Conservation (phyloP, 2,888 invertebrate genomes). For the Allacma fusca region DNA sequence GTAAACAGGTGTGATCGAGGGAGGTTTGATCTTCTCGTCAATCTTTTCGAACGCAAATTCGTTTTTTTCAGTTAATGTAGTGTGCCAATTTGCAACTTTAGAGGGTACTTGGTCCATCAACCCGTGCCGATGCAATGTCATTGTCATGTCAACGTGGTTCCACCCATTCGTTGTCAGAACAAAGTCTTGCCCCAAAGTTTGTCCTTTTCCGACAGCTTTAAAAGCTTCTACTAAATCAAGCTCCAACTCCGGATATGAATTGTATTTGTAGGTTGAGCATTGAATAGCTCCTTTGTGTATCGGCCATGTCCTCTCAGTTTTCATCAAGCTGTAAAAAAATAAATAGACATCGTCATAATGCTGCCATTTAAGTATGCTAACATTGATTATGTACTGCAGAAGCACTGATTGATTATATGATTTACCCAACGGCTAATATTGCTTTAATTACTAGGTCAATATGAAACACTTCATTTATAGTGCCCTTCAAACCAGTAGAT, state of each 20-base stretch:
- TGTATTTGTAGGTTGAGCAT: constrained; percentile 7
- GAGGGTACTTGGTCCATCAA: not conserved
- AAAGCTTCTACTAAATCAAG: not conserved
- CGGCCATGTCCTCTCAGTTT: not conserved
- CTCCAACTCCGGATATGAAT: not conserved
- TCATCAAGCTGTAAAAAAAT: not conserved
- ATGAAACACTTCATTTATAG: not conserved
- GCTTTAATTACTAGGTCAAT: not conserved
- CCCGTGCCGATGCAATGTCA: too few species aligned
- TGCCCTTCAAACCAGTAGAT: not conserved
- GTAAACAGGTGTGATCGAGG: not conserved
- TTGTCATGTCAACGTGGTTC: not conserved
- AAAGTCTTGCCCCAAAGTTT: not conserved
- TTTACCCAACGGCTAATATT: not conserved
- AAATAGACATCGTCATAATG: not conserved
- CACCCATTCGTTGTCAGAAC: not conserved
- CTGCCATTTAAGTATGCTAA: not conserved
- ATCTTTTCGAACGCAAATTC: too few species aligned
- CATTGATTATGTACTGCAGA: not conserved
- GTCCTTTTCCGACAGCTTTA: not conserved
- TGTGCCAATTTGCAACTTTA: not conserved
- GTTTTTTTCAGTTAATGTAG: not conserved
- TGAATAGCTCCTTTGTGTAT: not conserved
- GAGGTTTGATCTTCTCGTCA: not conserved
- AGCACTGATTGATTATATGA: too few species aligned